A percentile compares a stretch with the other conserved stretches of the same genome.
These are phyloP conservation scores for Lethrus apterus DNA, from an alignment of 1,140 invertebrate genomes.

Conservation along the genomic window DNA sequence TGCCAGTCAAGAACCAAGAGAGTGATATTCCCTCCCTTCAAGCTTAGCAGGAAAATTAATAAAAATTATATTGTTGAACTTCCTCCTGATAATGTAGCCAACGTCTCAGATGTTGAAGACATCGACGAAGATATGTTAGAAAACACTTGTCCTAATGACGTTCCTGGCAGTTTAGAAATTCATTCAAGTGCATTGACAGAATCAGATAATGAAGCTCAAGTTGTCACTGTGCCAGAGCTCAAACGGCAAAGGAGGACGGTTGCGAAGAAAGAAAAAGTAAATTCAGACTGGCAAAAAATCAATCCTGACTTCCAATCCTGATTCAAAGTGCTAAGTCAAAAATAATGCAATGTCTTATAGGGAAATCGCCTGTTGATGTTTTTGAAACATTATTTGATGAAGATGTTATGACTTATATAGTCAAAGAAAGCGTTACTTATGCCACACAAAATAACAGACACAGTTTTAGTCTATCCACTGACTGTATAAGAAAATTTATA, in stretches of 20 bases:
- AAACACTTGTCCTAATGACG: background rate
- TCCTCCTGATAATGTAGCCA: background rate
- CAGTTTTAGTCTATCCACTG: slow-evolving; percentile 6
- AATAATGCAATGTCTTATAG: slow-evolving; percentile 5
- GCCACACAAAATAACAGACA: slow-evolving; percentile 24
- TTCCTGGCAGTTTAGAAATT: background rate
- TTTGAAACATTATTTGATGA: slow-evolving; percentile 16
- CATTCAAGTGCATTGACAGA: background rate
- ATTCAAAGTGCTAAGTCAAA: slow-evolving; percentile 1
- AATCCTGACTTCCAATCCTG: background rate
- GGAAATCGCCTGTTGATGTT: slow-evolving; percentile 8
- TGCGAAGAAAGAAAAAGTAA: background rate
- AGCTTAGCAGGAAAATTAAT: no score
- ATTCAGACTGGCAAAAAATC: background rate
- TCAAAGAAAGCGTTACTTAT: slow-evolving; percentile 14
- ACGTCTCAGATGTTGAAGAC: slow-evolving; percentile 1
- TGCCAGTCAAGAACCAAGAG: no score
- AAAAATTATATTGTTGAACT: slow-evolving; percentile 1
- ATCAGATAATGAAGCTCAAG: background rate
- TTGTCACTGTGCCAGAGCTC: background rate
- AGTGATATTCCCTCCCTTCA: no score
- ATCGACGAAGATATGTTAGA: background rate
- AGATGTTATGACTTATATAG: slow-evolving; percentile 10
- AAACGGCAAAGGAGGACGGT: background rate
- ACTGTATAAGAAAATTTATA: slow-evolving; percentile 8